Evolutionary conservation across 2,888 invertebrate species (phyloP).

Genomic region (Sphecodes monilicornis): DNA sequence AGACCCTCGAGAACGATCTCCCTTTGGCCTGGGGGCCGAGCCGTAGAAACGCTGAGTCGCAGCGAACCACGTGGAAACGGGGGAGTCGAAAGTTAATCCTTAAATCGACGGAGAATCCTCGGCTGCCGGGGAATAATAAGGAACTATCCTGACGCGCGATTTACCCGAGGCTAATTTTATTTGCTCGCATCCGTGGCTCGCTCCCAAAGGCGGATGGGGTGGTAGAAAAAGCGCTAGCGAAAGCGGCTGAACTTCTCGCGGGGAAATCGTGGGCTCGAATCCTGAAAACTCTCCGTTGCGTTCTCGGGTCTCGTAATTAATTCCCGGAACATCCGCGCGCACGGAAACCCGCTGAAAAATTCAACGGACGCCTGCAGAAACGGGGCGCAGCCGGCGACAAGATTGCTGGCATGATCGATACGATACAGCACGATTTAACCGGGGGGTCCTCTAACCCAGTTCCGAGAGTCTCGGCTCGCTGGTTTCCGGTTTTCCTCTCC

Average conservation of each 20-base stretch:
- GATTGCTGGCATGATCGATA: constrained; percentile 50
- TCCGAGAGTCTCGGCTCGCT: constrained; percentile 26
- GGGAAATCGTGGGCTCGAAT: constrained; percentile 13
- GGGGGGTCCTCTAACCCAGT: constrained; percentile 53
- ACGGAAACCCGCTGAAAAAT: constrained; percentile 30
- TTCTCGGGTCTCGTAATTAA: constrained; percentile 41
- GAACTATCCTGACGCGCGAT: constrained; percentile 45
- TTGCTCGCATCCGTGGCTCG: constrained; percentile 13
- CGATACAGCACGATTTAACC: constrained; percentile 59
- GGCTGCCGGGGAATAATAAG: constrained; percentile 47
- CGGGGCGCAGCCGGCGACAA: constrained; percentile 23
- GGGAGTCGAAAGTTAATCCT: constrained; percentile 66
- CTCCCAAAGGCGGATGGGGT: background rate
- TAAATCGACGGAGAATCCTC: constrained; percentile 53
- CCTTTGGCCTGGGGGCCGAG: constrained; percentile 11
- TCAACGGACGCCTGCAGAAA: constrained; percentile 12
- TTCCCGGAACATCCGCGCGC: constrained; percentile 19
- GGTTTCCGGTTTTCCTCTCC: constrained; percentile 32
- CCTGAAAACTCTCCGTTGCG: background rate
- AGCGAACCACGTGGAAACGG: constrained; percentile 48
- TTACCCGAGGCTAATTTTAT: constrained; percentile 51
- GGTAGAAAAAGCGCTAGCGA: background rate
- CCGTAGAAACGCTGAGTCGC: constrained; percentile 64
- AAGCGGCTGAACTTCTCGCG: background rate
- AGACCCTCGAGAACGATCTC: constrained; percentile 63